phyloP scores from a whole-genome alignment of 2,888 invertebrate genomes.

The Ormia ochracea region DNA sequence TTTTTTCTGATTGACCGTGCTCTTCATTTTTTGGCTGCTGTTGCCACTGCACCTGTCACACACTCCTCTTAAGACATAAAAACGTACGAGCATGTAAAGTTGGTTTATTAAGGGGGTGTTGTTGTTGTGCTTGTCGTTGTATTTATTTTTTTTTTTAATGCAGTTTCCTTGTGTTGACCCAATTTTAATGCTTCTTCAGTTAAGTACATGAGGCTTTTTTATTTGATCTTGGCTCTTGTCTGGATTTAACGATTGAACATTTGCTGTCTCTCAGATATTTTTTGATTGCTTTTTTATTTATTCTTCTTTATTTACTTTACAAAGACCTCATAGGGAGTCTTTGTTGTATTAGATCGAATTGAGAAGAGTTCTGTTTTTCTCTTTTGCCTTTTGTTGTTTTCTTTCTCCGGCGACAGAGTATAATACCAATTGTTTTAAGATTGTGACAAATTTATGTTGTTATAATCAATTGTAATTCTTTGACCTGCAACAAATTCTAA shows the following conservation, averaged over 20 bases:
- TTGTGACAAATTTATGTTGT: conserved; percentile 58
- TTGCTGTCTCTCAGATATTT: background rate
- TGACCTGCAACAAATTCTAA: conserved; percentile 6
- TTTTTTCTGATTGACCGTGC: conserved; percentile 19
- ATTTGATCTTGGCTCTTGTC: conserved; percentile 37
- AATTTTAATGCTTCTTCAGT: conserved; percentile 51
- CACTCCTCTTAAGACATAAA: conserved; percentile 34
- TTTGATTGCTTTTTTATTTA: background rate
- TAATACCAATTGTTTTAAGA: conserved; percentile 12
- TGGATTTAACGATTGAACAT: conserved; percentile 38
- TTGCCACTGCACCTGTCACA: conserved; percentile 59
- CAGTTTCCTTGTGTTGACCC: conserved; percentile 51
- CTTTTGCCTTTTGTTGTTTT: background rate
- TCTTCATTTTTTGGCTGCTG: conserved; percentile 49
- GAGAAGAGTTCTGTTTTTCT: background rate
- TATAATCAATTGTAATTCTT: conserved; percentile 24
- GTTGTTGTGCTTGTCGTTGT: conserved; percentile 13
- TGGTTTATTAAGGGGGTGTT: conserved; percentile 9
- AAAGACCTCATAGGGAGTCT: conserved; percentile 40
- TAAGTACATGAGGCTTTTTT: background rate
- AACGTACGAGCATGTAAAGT: background rate
- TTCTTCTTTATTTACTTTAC: conserved; percentile 10
- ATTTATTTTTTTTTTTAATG: background rate
- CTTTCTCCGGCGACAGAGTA: background rate
- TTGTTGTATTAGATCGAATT: conserved; percentile 17